phyloP scores from a whole-genome alignment of 2,113 vertebrate genomes.

The Patagioenas fasciata region DNA sequence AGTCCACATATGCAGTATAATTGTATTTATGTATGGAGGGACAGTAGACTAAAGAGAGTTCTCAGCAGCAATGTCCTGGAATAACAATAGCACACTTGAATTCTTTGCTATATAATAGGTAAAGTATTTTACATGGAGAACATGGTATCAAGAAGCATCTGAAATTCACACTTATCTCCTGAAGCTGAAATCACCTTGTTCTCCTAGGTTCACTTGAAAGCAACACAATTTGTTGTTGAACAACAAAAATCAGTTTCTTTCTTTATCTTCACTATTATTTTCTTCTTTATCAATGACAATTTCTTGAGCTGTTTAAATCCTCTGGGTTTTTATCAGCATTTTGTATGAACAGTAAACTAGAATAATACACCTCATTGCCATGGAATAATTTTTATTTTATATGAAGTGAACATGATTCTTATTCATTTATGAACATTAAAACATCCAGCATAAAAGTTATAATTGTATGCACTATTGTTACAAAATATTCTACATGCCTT shows the following conservation, averaged over 20 bases:
- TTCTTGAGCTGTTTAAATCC: background rate
- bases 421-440: constrained; percentile 25
- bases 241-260: background rate
- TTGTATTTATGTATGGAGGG: background rate
- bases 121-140: background rate
- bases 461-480: background rate
- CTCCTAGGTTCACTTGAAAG: constrained; percentile 7
- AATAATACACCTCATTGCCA: background rate
- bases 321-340: background rate
- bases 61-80: background rate
- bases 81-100: background rate
- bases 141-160: background rate
- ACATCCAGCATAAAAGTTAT: background rate
- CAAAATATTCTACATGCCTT: background rate
- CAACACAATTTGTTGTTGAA: background rate
- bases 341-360: constrained; percentile 7
- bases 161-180: background rate
- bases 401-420: background rate
- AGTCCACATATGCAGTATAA: background rate
- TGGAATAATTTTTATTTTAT: background rate
- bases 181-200: background rate
- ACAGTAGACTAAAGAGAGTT: background rate
- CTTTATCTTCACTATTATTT: constrained; percentile 33
- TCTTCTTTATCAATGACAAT: background rate
- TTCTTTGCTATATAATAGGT: background rate